These are phyloP conservation scores for Helicoverpa zea DNA, from an alignment of 1,140 invertebrate genomes.

Conservation along the genomic window DNA sequence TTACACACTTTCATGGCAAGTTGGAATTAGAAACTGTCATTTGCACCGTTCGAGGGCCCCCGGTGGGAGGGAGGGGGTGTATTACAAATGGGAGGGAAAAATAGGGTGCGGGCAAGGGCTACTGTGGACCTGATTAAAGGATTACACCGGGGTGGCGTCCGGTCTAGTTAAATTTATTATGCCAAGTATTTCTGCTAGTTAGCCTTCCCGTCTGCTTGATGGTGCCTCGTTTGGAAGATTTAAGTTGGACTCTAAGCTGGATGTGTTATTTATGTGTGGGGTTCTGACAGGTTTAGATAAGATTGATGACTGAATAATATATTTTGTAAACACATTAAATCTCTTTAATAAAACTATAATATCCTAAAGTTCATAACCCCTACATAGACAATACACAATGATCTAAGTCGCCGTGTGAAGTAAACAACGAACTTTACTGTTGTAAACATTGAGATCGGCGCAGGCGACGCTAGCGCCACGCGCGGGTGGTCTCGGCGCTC, in stretches of 20 bases:
- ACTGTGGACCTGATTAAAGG: constrained; percentile 85
- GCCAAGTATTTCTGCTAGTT: constrained; percentile 84
- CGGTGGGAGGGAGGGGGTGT: constrained; percentile 55
- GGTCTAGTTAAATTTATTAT: constrained; percentile 85
- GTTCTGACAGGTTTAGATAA: neutral
- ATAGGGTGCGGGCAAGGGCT: constrained; percentile 82
- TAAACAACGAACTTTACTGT: constrained; percentile 67
- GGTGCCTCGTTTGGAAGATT: constrained; percentile 39
- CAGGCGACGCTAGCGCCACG: constrained; percentile 55
- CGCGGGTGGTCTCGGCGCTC: constrained; percentile 73
- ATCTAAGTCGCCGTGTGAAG: constrained; percentile 65
- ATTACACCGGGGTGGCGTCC: constrained; percentile 82
- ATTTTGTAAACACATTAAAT: neutral
- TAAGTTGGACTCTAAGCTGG: constrained; percentile 31
- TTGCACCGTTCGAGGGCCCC: constrained; percentile 83
- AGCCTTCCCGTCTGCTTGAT: constrained; percentile 56
- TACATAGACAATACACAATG: constrained; percentile 46
- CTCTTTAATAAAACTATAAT: neutral
- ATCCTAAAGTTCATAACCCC: constrained; percentile 29
- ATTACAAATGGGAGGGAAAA: constrained; percentile 79
- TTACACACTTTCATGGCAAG: constrained; percentile 87
- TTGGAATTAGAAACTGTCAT: constrained; percentile 88
- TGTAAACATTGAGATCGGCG: constrained; percentile 56
- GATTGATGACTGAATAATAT: neutral
- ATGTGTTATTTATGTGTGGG: constrained; percentile 18